Base-by-base conservation (phyloP, 2,888 invertebrate genomes). In the Eugnorisma glareosa region DNA sequence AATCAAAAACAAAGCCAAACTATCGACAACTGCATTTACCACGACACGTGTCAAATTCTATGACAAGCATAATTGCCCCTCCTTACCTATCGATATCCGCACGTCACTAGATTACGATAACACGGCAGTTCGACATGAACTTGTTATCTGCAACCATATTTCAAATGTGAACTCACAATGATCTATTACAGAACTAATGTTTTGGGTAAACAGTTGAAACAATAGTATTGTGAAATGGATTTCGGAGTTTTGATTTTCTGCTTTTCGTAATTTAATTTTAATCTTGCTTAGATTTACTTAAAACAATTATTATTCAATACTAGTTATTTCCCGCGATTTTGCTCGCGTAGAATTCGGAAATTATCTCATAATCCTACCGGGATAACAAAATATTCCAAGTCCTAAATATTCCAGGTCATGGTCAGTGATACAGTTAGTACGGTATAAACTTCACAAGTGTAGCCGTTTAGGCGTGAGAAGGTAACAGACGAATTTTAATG, bases 61-160 rank as follows among this genome's bases (percentile, higher is more conserved):
- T 43, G 11, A 35, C 31, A 69, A n/a, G 24, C 69, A 64, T 59
- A 71, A 79, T 74, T 68, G 77, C 63, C 74, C 70, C 57, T 64
- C 76, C 64, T 75, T 68, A 77, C 28, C 13, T 73, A 75, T 79
- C 76, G 84, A 86, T 59, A 81, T 43, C 31, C 31, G n/a, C 63
- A 31, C 67, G 72, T 75, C 75, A 79, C 67, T 75, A 67, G 67
- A 75, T 79, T 73, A 73, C 40, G 79, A 82, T 79, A 86, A 72
- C 71, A 73, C 35, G 64, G n/a, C 73, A 54, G 48, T 83, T 73
- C 67, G 78, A 73, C 78, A 59, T 35, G n/a, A 78, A 86, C 77
- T 84, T 77, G 75, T 67, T 78, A 86, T 86, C 86, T 43, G 64
- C 63, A 15, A 45, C 70, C 64, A 82, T 86, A 84, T 73, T 86